A percentile compares a stretch with the other conserved stretches of the same genome.
phyloP scores from a whole-genome alignment of 2,797 vertebrate species.

The Artibeus lituratus region DNA sequence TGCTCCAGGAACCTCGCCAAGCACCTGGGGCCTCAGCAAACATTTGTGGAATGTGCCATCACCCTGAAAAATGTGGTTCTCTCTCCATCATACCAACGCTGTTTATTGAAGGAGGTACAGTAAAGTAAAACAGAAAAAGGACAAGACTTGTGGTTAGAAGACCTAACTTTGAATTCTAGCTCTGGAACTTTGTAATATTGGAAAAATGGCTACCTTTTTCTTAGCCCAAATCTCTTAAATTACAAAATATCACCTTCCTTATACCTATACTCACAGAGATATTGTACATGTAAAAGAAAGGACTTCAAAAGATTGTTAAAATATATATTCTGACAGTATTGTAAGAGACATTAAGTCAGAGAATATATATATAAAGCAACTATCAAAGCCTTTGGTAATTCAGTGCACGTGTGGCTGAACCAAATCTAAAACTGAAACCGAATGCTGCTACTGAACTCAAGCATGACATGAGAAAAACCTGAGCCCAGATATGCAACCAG shows the following conservation, averaged over 20 bases:
- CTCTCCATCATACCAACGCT: not conserved
- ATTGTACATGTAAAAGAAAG: not conserved
- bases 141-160: not conserved
- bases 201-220: not conserved
- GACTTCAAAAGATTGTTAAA: not conserved
- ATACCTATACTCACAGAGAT: not conserved
- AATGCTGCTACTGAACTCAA: constrained; percentile 22
- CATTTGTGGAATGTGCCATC: not conserved
- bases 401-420: not conserved
- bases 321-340: not conserved
- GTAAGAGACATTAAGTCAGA: not conserved
- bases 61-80: constrained; percentile 1
- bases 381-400: not conserved
- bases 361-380: not conserved
- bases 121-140: constrained; percentile 9
- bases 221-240: not conserved
- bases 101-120: not conserved
- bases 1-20: not conserved
- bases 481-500: not conserved
- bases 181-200: not conserved
- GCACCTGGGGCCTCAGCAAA: not conserved
- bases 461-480: not conserved
- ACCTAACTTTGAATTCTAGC: constrained; percentile 1
- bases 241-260: not conserved
- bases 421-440: constrained; percentile 11